Evolutionary conservation across 2,888 invertebrate species (phyloP).

Genomic region (Cylindroiulus punctatus): DNA sequence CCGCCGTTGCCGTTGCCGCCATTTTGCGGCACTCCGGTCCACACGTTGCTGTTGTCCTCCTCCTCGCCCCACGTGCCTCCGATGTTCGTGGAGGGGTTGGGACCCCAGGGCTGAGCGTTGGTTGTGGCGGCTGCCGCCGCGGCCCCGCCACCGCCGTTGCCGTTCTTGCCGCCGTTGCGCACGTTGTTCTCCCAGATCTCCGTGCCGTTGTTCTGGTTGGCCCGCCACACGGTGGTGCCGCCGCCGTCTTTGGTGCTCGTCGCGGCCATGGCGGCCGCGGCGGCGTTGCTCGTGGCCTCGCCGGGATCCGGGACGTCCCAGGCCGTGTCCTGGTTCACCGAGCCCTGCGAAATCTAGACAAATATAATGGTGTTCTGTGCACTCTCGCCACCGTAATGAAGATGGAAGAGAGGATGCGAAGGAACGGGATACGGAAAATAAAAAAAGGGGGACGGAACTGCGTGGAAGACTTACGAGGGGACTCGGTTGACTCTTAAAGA

Average conservation of each 20-base stretch:
- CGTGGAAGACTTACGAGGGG: background rate
- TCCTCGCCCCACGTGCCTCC: slow-evolving; percentile 97
- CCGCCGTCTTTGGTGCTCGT: slow-evolving; percentile 63
- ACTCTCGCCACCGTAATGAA: slow-evolving; percentile 11
- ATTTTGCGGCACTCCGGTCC: slow-evolving; percentile 80
- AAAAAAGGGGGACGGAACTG: background rate
- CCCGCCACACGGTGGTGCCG: slow-evolving; percentile 56
- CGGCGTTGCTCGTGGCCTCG: slow-evolving; percentile 67
- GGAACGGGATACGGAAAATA: slow-evolving; percentile 49
- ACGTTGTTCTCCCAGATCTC: slow-evolving; percentile 93
- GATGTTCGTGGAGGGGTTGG: slow-evolving; percentile 87
- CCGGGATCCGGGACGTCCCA: slow-evolving; percentile 94
- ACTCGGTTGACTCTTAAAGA: too few species aligned
- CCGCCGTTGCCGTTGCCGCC: slow-evolving; percentile 61
- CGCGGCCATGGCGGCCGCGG: background rate
- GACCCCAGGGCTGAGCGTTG: slow-evolving; percentile 88
- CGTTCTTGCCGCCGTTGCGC: slow-evolving; percentile 86
- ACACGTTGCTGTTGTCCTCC: slow-evolving; percentile 87
- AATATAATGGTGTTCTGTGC: slow-evolving; percentile 33
- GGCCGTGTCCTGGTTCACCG: slow-evolving; percentile 92
- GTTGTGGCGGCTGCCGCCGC: slow-evolving; percentile 72
- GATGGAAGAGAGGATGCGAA: slow-evolving; percentile 44
- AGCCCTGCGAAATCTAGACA: slow-evolving; percentile 72
- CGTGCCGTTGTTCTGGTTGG: slow-evolving; percentile 61
- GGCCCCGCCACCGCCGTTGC: background rate